These are phyloP conservation scores for Nemurella pictetii DNA, from an alignment of 2,888 invertebrate genomes.

Conservation along the genomic window DNA sequence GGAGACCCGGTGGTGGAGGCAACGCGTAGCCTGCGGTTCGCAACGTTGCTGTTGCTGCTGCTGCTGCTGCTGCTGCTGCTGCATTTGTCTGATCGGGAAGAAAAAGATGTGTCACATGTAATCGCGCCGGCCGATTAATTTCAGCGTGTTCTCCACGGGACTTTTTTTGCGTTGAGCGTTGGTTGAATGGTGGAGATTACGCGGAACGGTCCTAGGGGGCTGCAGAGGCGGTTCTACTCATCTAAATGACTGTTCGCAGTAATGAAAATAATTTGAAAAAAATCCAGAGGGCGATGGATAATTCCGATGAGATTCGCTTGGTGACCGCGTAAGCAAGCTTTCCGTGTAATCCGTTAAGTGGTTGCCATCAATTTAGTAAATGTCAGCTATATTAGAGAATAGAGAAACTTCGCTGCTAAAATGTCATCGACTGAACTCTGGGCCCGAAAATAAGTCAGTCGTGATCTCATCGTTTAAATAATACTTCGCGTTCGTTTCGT, in stretches of 20 bases:
- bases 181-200: background rate
- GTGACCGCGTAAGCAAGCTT: background rate
- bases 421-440: background rate
- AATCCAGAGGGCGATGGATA: background rate
- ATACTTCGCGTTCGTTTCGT: background rate
- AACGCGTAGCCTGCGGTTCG: background rate
- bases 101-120: background rate
- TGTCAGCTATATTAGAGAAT: background rate
- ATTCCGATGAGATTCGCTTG: slow-evolving; percentile 5
- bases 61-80: too few species aligned
- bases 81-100: background rate
- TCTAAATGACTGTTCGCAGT: background rate
- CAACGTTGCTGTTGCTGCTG: too few species aligned
- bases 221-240: background rate
- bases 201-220: background rate
- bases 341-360: background rate
- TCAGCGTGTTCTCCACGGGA: too few species aligned
- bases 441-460: background rate
- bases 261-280: background rate
- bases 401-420: background rate
- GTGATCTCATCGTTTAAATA: background rate
- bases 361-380: background rate
- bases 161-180: background rate
- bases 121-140: background rate
- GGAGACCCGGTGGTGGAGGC: background rate